Conservation (phyloP, 64 coral and sea anemone genomes). For the Catalaphyllia jardinei region DNA sequence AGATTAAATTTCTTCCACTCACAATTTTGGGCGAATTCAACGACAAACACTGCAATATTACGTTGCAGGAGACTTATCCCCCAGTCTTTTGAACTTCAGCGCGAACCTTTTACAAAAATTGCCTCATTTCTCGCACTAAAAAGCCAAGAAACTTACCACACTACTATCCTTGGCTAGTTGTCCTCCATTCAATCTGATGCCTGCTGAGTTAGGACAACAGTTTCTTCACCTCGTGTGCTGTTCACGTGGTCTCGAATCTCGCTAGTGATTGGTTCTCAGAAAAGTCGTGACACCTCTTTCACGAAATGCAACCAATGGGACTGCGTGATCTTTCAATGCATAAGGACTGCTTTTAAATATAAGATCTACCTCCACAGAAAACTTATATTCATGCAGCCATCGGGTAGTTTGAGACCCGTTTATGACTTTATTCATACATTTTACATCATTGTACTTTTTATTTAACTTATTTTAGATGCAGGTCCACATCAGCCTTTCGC, state of each 20-base stretch:
- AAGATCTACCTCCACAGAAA: too few relatives aligned
- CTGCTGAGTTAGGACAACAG: not conserved
- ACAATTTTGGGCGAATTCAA: too few relatives aligned
- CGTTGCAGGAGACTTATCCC: not conserved
- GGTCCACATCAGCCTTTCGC: too few relatives aligned
- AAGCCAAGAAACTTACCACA: not conserved
- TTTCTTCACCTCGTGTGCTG: too few relatives aligned
- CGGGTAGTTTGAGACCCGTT: too few relatives aligned
- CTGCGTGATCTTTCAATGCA: not conserved
- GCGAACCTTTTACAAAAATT: not conserved
- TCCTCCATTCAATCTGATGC: not conserved
- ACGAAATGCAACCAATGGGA: not conserved
- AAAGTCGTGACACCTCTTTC: not conserved
- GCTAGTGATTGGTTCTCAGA: not conserved
- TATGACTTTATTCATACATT: too few relatives aligned
- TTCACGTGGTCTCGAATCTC: not conserved
- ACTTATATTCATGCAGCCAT: too few relatives aligned
- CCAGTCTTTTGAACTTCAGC: not conserved
- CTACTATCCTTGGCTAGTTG: not conserved
- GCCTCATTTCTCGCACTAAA: not conserved
- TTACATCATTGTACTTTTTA: too few relatives aligned
- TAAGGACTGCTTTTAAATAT: too few relatives aligned
- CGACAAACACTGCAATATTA: too few relatives aligned
- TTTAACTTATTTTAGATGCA: too few relatives aligned
- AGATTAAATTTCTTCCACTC: too few relatives aligned